Base-by-base conservation (phyloP, 2,113 vertebrate genomes). In the Pagrus major region DNA sequence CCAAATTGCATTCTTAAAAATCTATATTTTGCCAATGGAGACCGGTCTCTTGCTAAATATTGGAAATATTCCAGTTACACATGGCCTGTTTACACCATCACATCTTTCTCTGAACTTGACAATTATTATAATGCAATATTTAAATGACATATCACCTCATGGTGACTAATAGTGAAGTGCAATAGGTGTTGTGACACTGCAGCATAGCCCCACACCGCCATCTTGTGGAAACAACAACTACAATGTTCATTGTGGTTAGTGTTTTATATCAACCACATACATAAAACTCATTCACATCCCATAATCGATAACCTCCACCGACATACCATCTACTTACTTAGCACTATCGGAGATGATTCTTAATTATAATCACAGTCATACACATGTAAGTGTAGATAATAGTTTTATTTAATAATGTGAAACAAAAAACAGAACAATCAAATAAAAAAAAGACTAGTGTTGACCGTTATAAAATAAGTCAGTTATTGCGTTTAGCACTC, bases 401-500 rank as follows among this genome's bases (percentile, higher is more conserved):
- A 59, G 56, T 56, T 91, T 91, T 72, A 81, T 88, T 92, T 85
- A 73, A 75, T 89, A 83, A 73, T 80, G 73, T 80, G 86, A 93
- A 91, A 77, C 55, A 85, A 81, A 58, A 78, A 74, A 86, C 46
- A 51, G 3, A 68, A 89, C 61, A 91, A 76, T 84, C 21, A 90
- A 84, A 90, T 78, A 80, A 80, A 88, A 88, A n/a, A 89, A 73
- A 74, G 41, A 76, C 75, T 78, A 72, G 52, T 79, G 69, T 83
- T 73, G 51, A 35, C 39, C 55, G 6, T 69, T 29, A 74, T 65
- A 88, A 86, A 87, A 85, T 80, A 87, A 79, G 67, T 23, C 63
- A 72, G 61, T 88, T 89, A 93, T 91, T 92, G 88, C 89, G 81
- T 90, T 73, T 68, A 74, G 80, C 88, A 86, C 76, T 83, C 81